A percentile compares a stretch with the other conserved stretches of the same genome.
phyloP scores from a whole-genome alignment of 1,140 invertebrate species.

The Psilanteris sp. region DNA sequence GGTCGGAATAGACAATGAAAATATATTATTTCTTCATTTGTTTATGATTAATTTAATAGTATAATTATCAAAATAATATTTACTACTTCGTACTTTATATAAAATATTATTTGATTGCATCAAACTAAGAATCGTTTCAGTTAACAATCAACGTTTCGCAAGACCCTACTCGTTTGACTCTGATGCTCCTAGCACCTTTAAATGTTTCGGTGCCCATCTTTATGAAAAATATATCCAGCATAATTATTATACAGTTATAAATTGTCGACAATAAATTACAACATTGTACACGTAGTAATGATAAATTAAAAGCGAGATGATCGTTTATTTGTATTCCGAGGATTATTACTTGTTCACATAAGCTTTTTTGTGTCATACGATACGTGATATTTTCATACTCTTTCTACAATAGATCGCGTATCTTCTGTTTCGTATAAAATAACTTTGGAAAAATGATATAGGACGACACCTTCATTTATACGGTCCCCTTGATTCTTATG shows the following conservation, averaged over 20 bases:
- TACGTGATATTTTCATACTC: conserved; percentile 41
- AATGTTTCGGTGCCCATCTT: conserved; percentile 7
- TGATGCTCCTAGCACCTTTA: conserved; percentile 1
- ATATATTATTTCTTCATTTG: no score
- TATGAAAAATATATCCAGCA: conserved; percentile 29
- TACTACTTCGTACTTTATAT: no score
- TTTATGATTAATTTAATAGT: no score
- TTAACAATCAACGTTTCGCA: conserved; percentile 26
- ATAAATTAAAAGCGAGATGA: conserved; percentile 47
- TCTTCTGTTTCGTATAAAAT: conserved; percentile 32
- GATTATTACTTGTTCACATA: conserved; percentile 46
- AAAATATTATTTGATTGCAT: conserved; percentile 6
- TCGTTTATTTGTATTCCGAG: conserved; percentile 52
- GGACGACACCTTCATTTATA: conserved; percentile 14
- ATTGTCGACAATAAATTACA: conserved; percentile 26
- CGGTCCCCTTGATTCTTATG: conserved; percentile 3
- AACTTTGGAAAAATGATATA: conserved; percentile 52
- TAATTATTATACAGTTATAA: conserved; percentile 37
- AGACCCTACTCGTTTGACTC: no score
- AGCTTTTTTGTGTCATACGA: conserved; percentile 35
- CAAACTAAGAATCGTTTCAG: conserved; percentile 19
- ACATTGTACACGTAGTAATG: conserved; percentile 21
- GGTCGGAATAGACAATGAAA: no score
- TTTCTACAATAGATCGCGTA: conserved; percentile 35
- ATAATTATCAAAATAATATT: no score